Base-by-base conservation (phyloP, 2,888 invertebrate species). In the Celastrina argiolus region DNA sequence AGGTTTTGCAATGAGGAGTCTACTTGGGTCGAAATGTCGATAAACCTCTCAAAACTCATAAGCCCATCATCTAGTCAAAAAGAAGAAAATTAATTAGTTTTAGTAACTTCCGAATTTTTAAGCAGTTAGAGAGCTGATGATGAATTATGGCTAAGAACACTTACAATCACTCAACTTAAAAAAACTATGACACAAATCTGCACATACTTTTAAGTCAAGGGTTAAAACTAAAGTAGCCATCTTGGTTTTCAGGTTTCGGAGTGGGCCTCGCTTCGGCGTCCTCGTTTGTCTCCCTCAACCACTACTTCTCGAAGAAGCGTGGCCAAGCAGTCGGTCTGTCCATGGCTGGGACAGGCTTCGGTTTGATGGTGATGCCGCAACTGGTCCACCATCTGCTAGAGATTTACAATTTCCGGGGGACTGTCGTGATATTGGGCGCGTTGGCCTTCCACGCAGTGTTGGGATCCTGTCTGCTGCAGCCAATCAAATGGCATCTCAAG, bases 291-390 rank as follows among this genome's bases (percentile, higher is more conserved):
- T 95, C 96, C 0, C 84, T 96, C 2, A 96, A 96, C 82, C 94
- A 95, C 76, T 96, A 94, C 79, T 96, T 96, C 79, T 92, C 94
- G 16, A 94, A 94, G 80, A 94, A 94, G 79, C 93, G 96, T 26
- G 96, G 96, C 0, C 96, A 96, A 80, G 96, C 96, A 0, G 95
- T 96, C 7, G 96, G 96, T 0, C 87, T 95, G 28, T 95, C 96
- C 0, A 94, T 96, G 93, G 96, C 96, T 0, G 96, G 96, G 0
- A 95, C 96, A 0, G 95, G 96, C 4, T 92, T 96, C 74, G 96
- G 96, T 3, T 93, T 96, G 89, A 94, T 96, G 92, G 91, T 96
- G 69, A 94, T 96, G 94, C 96, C 96, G 0, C 96, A 96, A 79
- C 91, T 95, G 69, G 94, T 95, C 69, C 92, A 93, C 63, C 73